These are phyloP conservation scores for Sciurus carolinensis DNA, from an alignment of 2,797 vertebrate genomes.

Conservation along the genomic window DNA sequence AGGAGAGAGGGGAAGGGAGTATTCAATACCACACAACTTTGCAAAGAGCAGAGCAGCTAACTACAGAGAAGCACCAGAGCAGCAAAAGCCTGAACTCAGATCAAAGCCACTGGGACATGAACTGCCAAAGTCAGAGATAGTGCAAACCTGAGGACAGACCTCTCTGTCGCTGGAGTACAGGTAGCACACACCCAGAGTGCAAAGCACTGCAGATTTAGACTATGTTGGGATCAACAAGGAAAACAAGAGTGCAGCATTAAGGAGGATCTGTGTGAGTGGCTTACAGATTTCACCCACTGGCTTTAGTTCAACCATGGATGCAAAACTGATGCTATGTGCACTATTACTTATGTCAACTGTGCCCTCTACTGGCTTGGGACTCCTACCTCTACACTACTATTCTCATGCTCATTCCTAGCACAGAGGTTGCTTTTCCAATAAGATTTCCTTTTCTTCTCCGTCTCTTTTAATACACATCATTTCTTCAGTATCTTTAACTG, in stretches of 20 bases:
- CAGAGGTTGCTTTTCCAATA: background rate
- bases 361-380: background rate
- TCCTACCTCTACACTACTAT: background rate
- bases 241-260: background rate
- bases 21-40: background rate
- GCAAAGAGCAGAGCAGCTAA: background rate
- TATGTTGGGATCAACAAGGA: background rate
- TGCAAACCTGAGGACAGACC: background rate
- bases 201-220: background rate
- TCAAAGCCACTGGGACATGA: background rate
- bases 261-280: background rate
- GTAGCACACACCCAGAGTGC: too few species aligned
- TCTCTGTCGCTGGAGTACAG: too few species aligned
- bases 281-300: background rate
- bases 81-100: background rate
- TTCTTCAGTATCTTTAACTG: background rate
- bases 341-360: background rate
- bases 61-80: background rate
- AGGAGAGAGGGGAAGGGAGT: background rate
- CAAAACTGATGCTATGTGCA: too few species aligned
- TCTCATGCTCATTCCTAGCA: background rate
- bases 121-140: background rate
- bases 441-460: background rate
- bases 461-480: background rate
- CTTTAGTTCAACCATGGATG: background rate